These are phyloP conservation scores for Bryconaethiops microstoma DNA, from an alignment of 2,797 vertebrate genomes.

Conservation along the genomic window DNA sequence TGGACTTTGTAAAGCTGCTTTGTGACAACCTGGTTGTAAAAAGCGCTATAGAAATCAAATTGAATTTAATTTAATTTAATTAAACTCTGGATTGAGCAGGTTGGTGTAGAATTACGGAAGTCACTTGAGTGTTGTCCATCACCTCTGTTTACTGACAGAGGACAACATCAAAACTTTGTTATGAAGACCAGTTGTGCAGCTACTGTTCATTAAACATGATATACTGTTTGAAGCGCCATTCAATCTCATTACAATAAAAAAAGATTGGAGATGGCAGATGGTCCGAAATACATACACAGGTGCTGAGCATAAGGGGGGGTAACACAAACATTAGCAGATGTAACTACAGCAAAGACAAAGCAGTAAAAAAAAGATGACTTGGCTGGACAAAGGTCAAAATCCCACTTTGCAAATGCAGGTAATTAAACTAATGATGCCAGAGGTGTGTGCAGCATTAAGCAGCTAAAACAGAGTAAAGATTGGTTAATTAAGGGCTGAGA, in stretches of 20 bases:
- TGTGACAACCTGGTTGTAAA: no score
- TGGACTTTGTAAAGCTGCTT: no score
- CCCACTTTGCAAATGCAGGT: slow-evolving; percentile 64
- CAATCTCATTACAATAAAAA: slow-evolving; percentile 41
- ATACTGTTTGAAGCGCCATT: not conserved
- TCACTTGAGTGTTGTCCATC: not conserved
- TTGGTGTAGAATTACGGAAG: not conserved
- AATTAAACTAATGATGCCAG: slow-evolving; percentile 72
- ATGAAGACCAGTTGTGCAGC: slow-evolving; percentile 10
- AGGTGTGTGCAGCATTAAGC: slow-evolving; percentile 75
- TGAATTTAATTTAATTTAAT: no score
- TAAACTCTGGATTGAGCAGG: no score
- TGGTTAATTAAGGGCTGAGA: slow-evolving; percentile 84
- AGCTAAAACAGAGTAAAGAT: slow-evolving; percentile 80
- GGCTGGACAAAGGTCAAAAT: slow-evolving; percentile 63
- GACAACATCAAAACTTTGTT: not conserved
- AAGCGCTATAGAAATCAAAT: no score
- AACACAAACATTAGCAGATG: slow-evolving; percentile 51
- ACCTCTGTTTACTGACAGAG: slow-evolving; percentile 13
- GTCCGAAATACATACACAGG: slow-evolving; percentile 51
- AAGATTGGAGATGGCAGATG: slow-evolving; percentile 45
- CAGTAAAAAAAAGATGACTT: slow-evolving; percentile 57
- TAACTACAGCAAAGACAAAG: slow-evolving; percentile 15
- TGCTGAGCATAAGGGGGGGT: slow-evolving; percentile 46
- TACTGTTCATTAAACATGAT: slow-evolving; percentile 31